Evolutionary conservation across 2,888 invertebrate genomes (phyloP).

Genomic region (Caenorhabditis imperialis): DNA sequence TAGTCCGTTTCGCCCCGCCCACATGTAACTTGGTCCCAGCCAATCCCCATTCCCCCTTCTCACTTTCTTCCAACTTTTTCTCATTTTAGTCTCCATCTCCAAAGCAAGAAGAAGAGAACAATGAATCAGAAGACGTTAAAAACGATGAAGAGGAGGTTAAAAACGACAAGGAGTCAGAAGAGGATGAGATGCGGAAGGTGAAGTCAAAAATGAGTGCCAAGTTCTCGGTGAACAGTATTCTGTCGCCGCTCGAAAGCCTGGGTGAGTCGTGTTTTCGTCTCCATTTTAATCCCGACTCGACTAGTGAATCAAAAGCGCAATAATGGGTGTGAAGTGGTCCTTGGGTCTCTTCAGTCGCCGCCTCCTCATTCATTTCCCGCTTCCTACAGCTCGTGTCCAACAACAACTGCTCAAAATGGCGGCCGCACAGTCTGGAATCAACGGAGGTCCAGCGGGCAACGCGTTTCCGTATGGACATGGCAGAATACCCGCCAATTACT

Average conservation of each 20-base stretch:
- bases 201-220: constrained; percentile 18
- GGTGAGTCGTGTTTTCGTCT: constrained; percentile 34
- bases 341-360: no score
- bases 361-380: constrained; percentile 1
- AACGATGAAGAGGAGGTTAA: neutral
- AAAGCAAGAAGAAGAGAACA: constrained; percentile 4
- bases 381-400: constrained; percentile 62
- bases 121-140: constrained; percentile 5
- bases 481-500: constrained; percentile 20
- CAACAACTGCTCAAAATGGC: constrained; percentile 69
- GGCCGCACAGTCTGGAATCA: constrained; percentile 47
- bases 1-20: constrained; percentile 22
- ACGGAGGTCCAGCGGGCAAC: neutral
- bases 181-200: constrained; percentile 15
- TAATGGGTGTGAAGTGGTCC: constrained; percentile 48
- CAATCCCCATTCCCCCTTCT: neutral
- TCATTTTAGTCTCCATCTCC: constrained; percentile 36
- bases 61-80: neutral
- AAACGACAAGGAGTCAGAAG: constrained; percentile 19
- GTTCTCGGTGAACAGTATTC: constrained; percentile 56
- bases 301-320: constrained; percentile 18
- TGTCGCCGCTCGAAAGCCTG: constrained; percentile 57
- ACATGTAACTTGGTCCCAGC: constrained; percentile 13
- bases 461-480: constrained; percentile 20
- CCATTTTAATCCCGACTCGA: no score